phyloP scores from a whole-genome alignment of 2,888 invertebrate species.

The Chrysolina haemoptera region DNA sequence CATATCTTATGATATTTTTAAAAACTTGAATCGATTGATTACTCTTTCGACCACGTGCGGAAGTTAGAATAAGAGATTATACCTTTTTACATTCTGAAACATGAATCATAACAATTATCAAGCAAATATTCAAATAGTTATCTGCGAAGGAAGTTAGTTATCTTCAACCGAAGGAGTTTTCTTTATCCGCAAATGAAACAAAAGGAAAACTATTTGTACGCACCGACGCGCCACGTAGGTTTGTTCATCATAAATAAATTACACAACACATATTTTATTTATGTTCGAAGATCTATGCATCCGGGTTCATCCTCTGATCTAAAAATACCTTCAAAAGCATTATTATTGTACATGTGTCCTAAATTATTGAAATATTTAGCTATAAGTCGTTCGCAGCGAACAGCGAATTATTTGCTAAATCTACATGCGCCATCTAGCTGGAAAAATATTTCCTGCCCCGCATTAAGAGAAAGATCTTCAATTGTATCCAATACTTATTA shows the following conservation, averaged over 20 bases:
- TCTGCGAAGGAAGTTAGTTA: too few species aligned
- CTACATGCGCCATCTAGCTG: too few species aligned
- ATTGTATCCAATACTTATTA: too few species aligned
- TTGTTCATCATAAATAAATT: neutral
- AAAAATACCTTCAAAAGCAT: slow-evolving; percentile 1
- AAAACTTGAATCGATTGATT: too few species aligned
- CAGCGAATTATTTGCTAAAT: neutral
- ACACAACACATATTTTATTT: slow-evolving; percentile 1
- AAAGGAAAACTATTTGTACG: neutral
- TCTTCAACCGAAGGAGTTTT: neutral
- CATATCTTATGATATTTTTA: too few species aligned
- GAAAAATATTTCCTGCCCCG: too few species aligned
- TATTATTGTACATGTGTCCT: slow-evolving; percentile 12
- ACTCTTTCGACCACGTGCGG: too few species aligned
- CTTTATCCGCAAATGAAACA: neutral
- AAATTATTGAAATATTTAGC: slow-evolving; percentile 7
- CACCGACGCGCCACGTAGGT: neutral
- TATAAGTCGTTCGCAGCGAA: neutral
- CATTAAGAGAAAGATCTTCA: too few species aligned
- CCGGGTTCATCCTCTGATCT: neutral
- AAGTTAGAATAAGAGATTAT: too few species aligned
- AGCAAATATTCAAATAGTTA: too few species aligned
- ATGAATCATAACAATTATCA: too few species aligned
- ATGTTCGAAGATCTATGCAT: slow-evolving; percentile 4
- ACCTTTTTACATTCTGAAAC: too few species aligned